These are phyloP conservation scores for Chionis minor DNA, from an alignment of 2,113 vertebrate genomes.

Conservation along the genomic window DNA sequence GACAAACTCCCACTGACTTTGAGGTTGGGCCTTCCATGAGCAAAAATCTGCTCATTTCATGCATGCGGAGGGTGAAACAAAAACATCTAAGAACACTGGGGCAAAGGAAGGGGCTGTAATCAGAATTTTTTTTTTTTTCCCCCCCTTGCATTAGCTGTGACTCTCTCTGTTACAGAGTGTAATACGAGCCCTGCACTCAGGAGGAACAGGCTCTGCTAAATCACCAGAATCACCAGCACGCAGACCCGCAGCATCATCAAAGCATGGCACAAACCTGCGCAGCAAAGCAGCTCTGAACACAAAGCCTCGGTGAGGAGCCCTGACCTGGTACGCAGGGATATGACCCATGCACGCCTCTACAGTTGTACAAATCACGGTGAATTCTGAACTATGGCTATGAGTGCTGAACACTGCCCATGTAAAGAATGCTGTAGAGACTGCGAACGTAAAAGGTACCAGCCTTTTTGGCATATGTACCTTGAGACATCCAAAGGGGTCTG, in stretches of 20 bases:
- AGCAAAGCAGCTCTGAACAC: neutral
- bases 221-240: neutral
- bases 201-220: neutral
- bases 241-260: neutral
- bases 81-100: neutral
- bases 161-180: neutral
- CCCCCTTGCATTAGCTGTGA: accelerated
- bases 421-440: no score
- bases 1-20: neutral
- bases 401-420: neutral
- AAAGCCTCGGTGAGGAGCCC: neutral
- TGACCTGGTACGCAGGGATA: neutral
- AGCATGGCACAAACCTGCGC: neutral
- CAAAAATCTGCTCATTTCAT: neutral
- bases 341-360: accelerated
- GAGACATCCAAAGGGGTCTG: neutral
- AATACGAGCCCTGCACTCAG: neutral
- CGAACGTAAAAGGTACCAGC: neutral
- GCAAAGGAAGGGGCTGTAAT: neutral
- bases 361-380: neutral
- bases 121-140: neutral
- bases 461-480: no score
- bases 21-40: neutral
- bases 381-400: neutral
- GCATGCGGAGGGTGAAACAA: neutral